A percentile compares a stretch with the other conserved stretches of the same genome.
phyloP scores from a whole-genome alignment of 1,140 invertebrate genomes.

The Aculops lycopersici region DNA sequence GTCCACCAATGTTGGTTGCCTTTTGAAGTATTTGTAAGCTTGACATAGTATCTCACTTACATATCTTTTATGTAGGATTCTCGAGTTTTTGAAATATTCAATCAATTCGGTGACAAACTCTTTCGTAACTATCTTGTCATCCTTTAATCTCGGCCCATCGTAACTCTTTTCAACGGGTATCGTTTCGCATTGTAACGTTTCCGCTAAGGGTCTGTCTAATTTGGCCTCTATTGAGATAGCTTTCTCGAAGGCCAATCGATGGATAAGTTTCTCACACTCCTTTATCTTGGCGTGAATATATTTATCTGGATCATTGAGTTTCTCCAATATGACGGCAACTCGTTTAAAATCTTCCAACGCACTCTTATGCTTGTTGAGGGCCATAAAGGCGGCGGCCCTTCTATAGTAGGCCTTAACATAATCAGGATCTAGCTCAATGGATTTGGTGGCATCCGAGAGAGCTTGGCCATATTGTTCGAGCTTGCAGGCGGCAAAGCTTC shows the following conservation, averaged over 20 bases:
- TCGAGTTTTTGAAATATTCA: conserved; percentile 59
- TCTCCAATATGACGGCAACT: conserved; percentile 58
- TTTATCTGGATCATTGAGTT: too few species aligned
- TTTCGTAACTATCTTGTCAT: conserved; percentile 32
- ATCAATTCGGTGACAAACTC: conserved; percentile 40
- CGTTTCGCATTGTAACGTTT: conserved; percentile 49
- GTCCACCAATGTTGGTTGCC: conserved; percentile 56
- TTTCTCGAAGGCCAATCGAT: conserved; percentile 73
- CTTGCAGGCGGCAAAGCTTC: conserved; percentile 70
- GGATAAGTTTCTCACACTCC: conserved; percentile 86
- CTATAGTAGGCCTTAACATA: conserved; percentile 69
- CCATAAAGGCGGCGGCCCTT: conserved; percentile 78
- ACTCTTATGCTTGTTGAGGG: conserved; percentile 78
- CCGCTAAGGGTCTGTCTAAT: conserved; percentile 40
- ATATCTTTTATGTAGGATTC: conserved; percentile 78
- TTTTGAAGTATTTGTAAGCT: conserved; percentile 47
- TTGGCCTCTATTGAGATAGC: conserved; percentile 75
- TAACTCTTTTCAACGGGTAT: conserved; percentile 88
- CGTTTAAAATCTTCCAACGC: conserved; percentile 86
- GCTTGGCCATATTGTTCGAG: conserved; percentile 77
- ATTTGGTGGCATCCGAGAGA: conserved; percentile 54
- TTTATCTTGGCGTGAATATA: conserved; percentile 70
- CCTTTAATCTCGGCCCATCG: conserved; percentile 52
- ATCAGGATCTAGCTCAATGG: conserved; percentile 51
- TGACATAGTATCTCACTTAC: conserved; percentile 81